Evolutionary conservation across 2,797 vertebrate species (phyloP), one percentile per base, ranked within the genome.

Genomic region (Triplophysa yarkandensis): DNA sequence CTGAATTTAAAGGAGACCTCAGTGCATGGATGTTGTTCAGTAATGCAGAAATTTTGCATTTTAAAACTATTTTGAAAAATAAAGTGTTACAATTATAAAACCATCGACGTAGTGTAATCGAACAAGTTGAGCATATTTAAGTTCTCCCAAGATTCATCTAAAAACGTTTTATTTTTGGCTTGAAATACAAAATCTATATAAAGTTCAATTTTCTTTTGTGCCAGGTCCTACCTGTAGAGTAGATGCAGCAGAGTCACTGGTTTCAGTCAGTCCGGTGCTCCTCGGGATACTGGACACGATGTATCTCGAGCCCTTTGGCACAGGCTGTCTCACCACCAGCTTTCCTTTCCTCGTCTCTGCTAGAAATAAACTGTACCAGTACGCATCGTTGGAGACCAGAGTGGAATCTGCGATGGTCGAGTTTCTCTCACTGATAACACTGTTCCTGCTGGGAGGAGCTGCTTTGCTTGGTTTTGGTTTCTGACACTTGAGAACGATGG

Each of bases 351-450:
- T 80, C 0, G 83, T 83, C 77, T 86, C 81, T 1, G 82, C 83
- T 5, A 86, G 70, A 77, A 86, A 83, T 74, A 83, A 39, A 64
- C 81, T 84, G 75, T 84, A 81, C 84, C 84, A 86, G 75, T 86
- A 84, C 30, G 83, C 84, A 75, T 86, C 83, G 30, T 83, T 85
- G 61, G 84, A 85, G 17, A 85, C 82, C 77, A 85, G 71, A 27
- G 83, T 85, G 58, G 83, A 85, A 23, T 84, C 83, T 0, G 83
- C 81, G 25, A 84, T 72, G 68, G 77, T 77, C 0, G 83, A 84
- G 66, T 84, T 84, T 54, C 83, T 84, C 55, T 83, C 79, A 34
- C 81, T 84, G 69, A 77, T 70, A 36, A 82, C 79, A 36, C 84
- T 83, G 82, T 85, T 85, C 63, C 82, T 82, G 57, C 71, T 66